Evolutionary conservation across 2,113 vertebrate genomes (phyloP).

Genomic region (Brachirus orientalis): DNA sequence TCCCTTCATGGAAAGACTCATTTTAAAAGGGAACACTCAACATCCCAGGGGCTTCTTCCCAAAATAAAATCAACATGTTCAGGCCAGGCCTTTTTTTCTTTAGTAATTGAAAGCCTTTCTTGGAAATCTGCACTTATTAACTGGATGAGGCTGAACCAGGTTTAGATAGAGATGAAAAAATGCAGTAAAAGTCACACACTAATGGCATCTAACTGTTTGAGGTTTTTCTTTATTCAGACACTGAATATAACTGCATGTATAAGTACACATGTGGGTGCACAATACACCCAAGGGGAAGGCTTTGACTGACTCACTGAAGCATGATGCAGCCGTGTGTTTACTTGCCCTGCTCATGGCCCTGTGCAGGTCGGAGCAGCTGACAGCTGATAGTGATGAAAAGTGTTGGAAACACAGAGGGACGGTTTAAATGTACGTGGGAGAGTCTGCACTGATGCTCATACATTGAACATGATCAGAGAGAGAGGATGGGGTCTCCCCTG

Average conservation of each 20-base stretch:
- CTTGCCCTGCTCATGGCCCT: conserved; percentile 43
- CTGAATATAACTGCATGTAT: neutral
- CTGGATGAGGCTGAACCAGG: too few species aligned
- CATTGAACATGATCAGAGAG: too few species aligned
- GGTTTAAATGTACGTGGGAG: conserved; percentile 2
- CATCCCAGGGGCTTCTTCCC: neutral
- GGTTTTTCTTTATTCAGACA: neutral
- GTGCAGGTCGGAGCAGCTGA: conserved; percentile 52
- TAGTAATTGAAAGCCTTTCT: conserved; percentile 4
- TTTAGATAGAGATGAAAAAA: neutral
- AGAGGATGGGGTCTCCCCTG: neutral
- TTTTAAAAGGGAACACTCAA: neutral
- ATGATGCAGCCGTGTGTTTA: conserved; percentile 25
- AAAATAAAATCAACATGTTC: conserved; percentile 6
- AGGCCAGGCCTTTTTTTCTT: neutral
- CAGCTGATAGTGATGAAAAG: conserved; percentile 41
- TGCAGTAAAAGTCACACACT: neutral
- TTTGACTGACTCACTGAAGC: neutral
- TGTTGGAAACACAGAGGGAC: conserved; percentile 12
- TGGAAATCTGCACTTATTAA: neutral
- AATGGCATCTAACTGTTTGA: neutral
- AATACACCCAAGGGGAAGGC: neutral
- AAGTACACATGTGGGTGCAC: neutral
- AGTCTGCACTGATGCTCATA: neutral
- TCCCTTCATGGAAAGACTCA: neutral